Base-by-base conservation (phyloP, 1,140 invertebrate genomes). In the Theocolax elegans region DNA sequence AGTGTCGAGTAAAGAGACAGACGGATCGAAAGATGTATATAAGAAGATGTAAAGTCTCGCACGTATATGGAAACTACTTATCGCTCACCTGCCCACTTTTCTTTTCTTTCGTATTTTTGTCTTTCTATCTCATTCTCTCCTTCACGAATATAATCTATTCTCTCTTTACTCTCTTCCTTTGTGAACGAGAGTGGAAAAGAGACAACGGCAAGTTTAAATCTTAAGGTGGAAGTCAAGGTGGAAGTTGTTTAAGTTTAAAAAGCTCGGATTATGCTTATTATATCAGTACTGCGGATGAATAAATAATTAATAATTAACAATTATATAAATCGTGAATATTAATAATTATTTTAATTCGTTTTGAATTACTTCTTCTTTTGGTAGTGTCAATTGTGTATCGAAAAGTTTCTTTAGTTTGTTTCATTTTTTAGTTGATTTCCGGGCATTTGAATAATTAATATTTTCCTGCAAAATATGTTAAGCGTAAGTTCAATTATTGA, bases 181-280 rank as follows among this genome's bases (percentile, higher is more conserved):
- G 10, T 35, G 10, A 35, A 35, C 4, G 10, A 35, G 31, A 35
- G 31, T 10, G 4, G 19, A 12, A 48, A 21, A 21, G 13, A 27
- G 49, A 51, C 49, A 51, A 51, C 49, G 25, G 3, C 25, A 15
- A 29, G 49, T 51, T 51, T 51, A 51, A 51, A 51, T 51, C 25
- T 25, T 25, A 25, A 25, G 27, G 49, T 25, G 49, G 13, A 27
- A 23, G 27, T 25, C 23, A 25, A 25, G 27, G 49, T 25, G 49
- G 13, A 27, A 23, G 27, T 27, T 51, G 19, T 51, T 51, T 15
- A 23, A 51, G 23, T 51, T 51, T 51, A 25, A 51, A 51, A 25
- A 51, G 49, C 25, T 25, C 13, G 25, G 49, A 21, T 51, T 51
- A 51, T 25, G 49, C 49, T 51, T 51, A 51, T 51, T 51, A 51